Percentiles rank a stretch among this genome's conserved stretches.
phyloP scores from a whole-genome alignment of 1,140 invertebrate species.

The Plectrocnemia conspersa region DNA sequence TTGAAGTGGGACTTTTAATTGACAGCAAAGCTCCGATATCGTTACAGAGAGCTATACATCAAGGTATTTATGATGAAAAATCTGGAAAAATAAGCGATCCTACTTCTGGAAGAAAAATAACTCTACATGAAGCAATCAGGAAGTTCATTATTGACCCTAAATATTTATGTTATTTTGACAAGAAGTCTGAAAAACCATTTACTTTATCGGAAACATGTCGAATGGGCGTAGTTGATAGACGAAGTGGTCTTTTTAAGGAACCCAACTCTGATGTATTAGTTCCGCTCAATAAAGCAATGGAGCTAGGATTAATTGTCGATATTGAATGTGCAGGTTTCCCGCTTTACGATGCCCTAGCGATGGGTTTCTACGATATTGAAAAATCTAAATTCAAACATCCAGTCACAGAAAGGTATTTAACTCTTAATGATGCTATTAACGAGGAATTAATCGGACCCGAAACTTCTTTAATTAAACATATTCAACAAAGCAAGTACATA shows the following conservation, averaged over 20 bases:
- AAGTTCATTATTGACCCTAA: constrained; percentile 73
- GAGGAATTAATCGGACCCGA: constrained; percentile 78
- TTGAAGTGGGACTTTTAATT: constrained; percentile 72
- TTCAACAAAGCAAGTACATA: constrained; percentile 64
- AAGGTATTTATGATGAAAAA: constrained; percentile 76
- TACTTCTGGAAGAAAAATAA: constrained; percentile 67
- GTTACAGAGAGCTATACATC: constrained; percentile 78
- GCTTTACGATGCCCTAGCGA: constrained; percentile 75
- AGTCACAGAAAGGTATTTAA: constrained; percentile 67
- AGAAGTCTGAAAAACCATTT: constrained; percentile 61
- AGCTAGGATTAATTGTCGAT: constrained; percentile 74
- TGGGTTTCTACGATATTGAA: constrained; percentile 73
- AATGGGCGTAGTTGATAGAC: constrained; percentile 75
- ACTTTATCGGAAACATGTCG: constrained; percentile 74
- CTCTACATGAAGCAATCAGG: constrained; percentile 78
- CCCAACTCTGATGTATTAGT: constrained; percentile 62
- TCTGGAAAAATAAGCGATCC: constrained; percentile 80
- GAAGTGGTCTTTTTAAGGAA: constrained; percentile 72
- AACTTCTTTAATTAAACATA: constrained; percentile 73
- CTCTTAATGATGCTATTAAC: constrained; percentile 72
- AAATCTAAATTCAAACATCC: constrained; percentile 78
- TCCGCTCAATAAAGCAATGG: constrained; percentile 66
- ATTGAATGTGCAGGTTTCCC: constrained; percentile 77
- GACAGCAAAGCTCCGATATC: constrained; percentile 80
- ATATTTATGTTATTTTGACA: constrained; percentile 76